Conservation (phyloP, 2,888 invertebrate species). For the Tillus elongatus region DNA sequence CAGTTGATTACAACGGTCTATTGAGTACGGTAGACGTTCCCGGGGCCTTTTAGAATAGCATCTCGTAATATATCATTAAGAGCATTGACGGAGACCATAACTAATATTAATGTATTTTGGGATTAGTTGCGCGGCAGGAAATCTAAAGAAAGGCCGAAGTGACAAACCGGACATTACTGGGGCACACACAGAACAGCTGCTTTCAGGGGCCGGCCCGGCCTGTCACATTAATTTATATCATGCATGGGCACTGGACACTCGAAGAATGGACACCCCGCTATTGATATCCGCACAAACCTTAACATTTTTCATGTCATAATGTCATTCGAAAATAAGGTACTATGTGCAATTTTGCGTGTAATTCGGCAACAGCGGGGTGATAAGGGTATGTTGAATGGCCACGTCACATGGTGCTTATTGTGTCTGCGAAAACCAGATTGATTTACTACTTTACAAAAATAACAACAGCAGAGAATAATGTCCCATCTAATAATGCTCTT, state of each 20-base stretch:
- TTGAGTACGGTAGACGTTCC: conserved; percentile 29
- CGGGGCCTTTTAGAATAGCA: conserved; percentile 22
- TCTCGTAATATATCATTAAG: conserved; percentile 37
- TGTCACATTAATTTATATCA: conserved; percentile 1
- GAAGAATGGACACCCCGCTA: no score
- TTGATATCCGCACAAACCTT: neutral
- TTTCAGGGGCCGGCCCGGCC: neutral
- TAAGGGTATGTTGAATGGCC: conserved; percentile 24
- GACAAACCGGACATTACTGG: conserved; percentile 37
- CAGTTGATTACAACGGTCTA: conserved; percentile 37
- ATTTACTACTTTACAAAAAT: conserved; percentile 29
- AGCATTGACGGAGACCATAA: conserved; percentile 38
- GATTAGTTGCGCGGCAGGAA: conserved; percentile 36
- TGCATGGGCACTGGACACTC: neutral
- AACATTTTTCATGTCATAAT: conserved; percentile 31
- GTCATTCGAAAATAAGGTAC: conserved; percentile 32
- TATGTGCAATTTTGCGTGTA: conserved; percentile 39
- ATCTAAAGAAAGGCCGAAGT: conserved; percentile 29
- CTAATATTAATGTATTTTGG: conserved; percentile 41
- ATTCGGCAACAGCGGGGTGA: conserved; percentile 31
- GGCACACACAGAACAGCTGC: conserved; percentile 20
- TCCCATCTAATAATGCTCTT: conserved; percentile 21
- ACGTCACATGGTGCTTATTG: conserved; percentile 25
- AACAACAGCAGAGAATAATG: conserved; percentile 27
- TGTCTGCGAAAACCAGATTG: conserved; percentile 20